Evolutionary conservation across 1,140 invertebrate species (phyloP), one percentile per base, ranked within the genome.

Genomic region (Periplaneta americana): DNA sequence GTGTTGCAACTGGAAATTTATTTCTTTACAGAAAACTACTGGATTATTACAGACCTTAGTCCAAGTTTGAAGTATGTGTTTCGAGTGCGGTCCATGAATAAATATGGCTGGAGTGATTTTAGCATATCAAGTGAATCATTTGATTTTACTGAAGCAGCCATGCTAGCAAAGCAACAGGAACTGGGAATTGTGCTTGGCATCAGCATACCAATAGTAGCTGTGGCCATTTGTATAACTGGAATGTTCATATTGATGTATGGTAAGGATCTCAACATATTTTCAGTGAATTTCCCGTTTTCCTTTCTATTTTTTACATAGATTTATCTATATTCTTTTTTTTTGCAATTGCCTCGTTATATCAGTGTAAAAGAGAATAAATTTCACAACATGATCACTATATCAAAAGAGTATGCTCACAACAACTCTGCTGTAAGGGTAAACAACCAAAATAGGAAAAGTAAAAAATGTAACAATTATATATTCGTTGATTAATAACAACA

Each of bases 1-100:
- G 37, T 39, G 39, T 48, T 48, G 31, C 15, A 75, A 32, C 33
- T 22, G 11, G 15, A 10, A 75, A 2, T 34, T 4, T 28, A 34
- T 75, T 34, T 83, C 81, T 82, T 82, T 87, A 31, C 85, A 91
- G 93, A 95, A 28, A 92, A 92, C 83, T 93, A 93, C 83, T 98
- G 96, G 95, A 91, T 95, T 66, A 92, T 97, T 18, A 89, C 90
- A 1, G 91, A 91, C 0, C 88, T 96, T 22, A 91, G 92, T 22
- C 82, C 85, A 9, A 85, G 87, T 83, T 87, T 85, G 2, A 91
- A 91, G 11, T 94, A 94, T 82, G 88, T 92, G 13, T 98, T 97
- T 86, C 91, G 94, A 9, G 95, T 96, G 28, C 91, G 93, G 57
- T 96, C 96, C 0, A 88, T 90, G 78, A 98, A 98, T 87, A 87